These are phyloP conservation scores for Crocodylus rhombifer DNA, from an alignment of 2,797 vertebrate species.

Conservation along the genomic window DNA sequence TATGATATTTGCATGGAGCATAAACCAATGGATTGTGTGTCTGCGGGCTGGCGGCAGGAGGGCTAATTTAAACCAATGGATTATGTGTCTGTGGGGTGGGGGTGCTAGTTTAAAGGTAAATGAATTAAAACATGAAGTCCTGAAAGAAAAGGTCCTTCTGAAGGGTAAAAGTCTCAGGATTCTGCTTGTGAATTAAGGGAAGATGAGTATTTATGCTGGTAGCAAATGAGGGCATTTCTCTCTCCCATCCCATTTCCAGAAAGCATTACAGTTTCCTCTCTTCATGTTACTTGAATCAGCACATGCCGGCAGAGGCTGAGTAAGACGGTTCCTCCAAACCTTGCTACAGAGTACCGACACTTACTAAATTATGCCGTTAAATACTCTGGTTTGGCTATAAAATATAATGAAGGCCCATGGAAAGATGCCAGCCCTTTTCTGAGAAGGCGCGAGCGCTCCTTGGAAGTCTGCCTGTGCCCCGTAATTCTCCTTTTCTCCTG, in stretches of 20 bases:
- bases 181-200: background rate
- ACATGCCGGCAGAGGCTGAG: slow-evolving; percentile 54
- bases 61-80: background rate
- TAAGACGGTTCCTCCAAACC: slow-evolving; percentile 61
- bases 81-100: background rate
- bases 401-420: slow-evolving; percentile 71
- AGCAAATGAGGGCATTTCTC: slow-evolving; percentile 47
- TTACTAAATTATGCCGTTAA: slow-evolving; percentile 79
- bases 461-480: slow-evolving; percentile 71
- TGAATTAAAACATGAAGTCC: background rate
- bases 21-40: background rate
- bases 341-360: slow-evolving; percentile 18
- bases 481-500: slow-evolving; percentile 71
- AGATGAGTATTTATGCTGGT: slow-evolving; percentile 48
- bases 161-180: slow-evolving; percentile 32
- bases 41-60: background rate
- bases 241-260: slow-evolving; percentile 52
- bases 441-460: slow-evolving; percentile 47
- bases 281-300: background rate
- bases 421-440: slow-evolving; percentile 70
- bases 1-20: background rate
- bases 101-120: background rate
- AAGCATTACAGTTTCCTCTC: slow-evolving; percentile 50
- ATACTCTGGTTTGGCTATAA: slow-evolving; percentile 75
- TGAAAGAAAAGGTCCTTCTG: background rate